Base-by-base conservation (phyloP, 1,140 invertebrate genomes). In the Adoxophyes honmai region DNA sequence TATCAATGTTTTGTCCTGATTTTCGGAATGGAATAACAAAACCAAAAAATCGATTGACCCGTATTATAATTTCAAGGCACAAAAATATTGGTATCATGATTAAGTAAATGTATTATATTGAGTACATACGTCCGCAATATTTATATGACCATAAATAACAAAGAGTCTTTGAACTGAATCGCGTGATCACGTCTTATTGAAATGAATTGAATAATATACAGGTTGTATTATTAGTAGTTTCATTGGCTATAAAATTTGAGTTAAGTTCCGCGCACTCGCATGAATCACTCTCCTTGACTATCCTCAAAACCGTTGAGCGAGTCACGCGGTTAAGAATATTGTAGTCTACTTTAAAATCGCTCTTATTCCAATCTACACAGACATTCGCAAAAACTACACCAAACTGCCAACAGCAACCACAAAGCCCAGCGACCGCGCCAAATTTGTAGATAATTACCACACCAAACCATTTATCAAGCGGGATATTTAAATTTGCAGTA, bases 361-460 rank as follows among this genome's bases (percentile, higher is more conserved):
- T 48, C 3, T 18, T 48, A 33, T 7, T 28, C 7, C n/a, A 21
- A 48, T 33, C 6, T 0, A 48, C 11, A 21, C 21, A 48, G 18
- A 11, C 1, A 4, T 48, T 21, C 11, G 11, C 8, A 6, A 48
- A 48, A 14, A 21, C 11, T 44, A 5, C 6, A 28, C n/a, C 14
- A 21, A 28, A n/a, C 7, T 11, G 10, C n/a, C 16, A 3, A 13
- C 3, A n/a, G n/a, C 18, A 48, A 6, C 42, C 7, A 11, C n/a
- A 33, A 28, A 21, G 42, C 42, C 18, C 11, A 18, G 15, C 42
- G 11, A 48, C 16, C 11, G n/a, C n/a, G 21, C 18, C 16, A 48
- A 48, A 48, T 48, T 48, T 48, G 42, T 21, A 28, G 42, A 48
- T 48, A 48, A 48, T 48, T 48, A 33, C 42, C 10, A 14, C 39